Evolutionary conservation across 1,140 invertebrate species (phyloP).

Genomic region (Drosophila pallidifrons): DNA sequence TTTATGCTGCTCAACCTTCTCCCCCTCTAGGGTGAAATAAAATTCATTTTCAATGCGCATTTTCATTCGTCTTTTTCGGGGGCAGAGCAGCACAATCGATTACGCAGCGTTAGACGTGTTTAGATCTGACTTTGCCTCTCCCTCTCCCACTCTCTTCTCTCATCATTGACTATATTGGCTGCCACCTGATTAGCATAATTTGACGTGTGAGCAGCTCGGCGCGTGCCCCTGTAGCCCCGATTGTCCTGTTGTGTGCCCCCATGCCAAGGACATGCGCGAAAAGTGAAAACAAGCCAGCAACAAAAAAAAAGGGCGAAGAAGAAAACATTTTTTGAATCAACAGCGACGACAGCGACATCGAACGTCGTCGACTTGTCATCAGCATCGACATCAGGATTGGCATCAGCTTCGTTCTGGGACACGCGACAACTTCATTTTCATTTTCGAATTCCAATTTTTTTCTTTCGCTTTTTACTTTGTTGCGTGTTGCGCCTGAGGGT

Average conservation of each 20-base stretch:
- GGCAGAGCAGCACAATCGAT: conserved; percentile 58
- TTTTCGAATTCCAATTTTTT: conserved; percentile 17
- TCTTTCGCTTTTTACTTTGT: conserved; percentile 15
- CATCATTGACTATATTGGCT: conserved; percentile 5
- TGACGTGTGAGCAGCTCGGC: conserved; percentile 57
- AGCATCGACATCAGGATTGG: conserved; percentile 1
- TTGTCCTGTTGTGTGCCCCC: conserved; percentile 13
- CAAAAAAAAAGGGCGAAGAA: conserved; percentile 43
- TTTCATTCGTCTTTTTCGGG: conserved; percentile 29
- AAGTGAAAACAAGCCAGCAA: conserved; percentile 35
- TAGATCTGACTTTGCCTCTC: conserved; percentile 7
- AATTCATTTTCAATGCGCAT: conserved; percentile 51
- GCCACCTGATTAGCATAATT: conserved; percentile 74
- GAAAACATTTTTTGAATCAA: conserved; percentile 61
- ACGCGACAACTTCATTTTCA: conserved; percentile 70
- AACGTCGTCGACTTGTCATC: conserved; percentile 45
- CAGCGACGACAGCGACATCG: conserved; percentile 38
- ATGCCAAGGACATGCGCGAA: conserved; percentile 49
- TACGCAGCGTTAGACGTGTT: conserved; percentile 49
- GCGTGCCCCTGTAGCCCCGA: conserved; percentile 21
- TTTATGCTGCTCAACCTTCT: too few species aligned
- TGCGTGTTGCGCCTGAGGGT: background rate
- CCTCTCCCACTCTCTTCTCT: background rate
- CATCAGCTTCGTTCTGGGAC: conserved; percentile 39
- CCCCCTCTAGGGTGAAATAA: background rate